Conservation (phyloP, 2,888 invertebrate genomes). For the Dynastes hyllus region DNA sequence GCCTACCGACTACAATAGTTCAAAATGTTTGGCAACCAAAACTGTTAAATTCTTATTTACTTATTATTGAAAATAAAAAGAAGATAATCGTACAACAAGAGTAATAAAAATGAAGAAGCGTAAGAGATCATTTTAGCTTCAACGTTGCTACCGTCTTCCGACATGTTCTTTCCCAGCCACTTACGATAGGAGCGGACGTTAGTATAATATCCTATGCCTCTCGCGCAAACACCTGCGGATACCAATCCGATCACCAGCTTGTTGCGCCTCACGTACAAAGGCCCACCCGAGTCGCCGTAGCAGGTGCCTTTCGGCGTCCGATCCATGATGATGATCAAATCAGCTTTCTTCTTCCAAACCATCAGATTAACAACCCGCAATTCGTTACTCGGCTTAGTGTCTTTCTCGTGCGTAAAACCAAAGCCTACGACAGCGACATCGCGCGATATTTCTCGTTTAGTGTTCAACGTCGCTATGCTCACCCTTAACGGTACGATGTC, state of each 20-base stretch:
- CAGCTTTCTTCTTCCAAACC: background rate
- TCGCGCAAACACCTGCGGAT: background rate
- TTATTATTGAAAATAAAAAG: too few relatives aligned
- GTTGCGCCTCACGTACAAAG: background rate
- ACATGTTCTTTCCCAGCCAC: background rate
- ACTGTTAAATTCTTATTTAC: too few relatives aligned
- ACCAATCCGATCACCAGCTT: background rate
- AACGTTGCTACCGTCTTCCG: background rate
- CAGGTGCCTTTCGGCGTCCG: background rate
- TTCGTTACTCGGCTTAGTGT: background rate
- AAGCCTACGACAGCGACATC: background rate
- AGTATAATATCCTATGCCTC: background rate
- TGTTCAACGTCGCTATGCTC: background rate
- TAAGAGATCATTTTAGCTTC: background rate
- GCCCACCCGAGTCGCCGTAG: constrained; percentile 3
- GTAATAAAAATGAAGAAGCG: background rate
- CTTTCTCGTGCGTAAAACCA: background rate
- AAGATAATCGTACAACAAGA: background rate
- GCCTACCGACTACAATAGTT: too few relatives aligned
- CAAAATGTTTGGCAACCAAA: too few relatives aligned
- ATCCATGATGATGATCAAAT: background rate
- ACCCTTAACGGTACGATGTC: background rate
- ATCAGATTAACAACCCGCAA: background rate
- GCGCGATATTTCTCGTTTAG: background rate
- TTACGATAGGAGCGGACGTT: background rate